Evolutionary conservation across 2,113 vertebrate species (phyloP).

Genomic region (Vulpes lagopus): DNA sequence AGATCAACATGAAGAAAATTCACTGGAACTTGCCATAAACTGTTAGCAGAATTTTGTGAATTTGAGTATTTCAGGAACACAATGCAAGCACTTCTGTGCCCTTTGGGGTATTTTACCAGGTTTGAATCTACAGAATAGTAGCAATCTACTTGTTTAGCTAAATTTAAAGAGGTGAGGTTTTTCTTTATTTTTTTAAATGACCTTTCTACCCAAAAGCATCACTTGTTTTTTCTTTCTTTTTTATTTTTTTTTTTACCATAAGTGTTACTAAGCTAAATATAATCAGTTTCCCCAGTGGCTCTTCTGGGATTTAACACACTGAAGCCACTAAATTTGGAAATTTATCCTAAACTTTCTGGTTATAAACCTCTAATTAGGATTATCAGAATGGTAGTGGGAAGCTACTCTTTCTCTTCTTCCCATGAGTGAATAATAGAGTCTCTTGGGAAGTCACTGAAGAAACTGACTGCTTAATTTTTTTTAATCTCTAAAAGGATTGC

Average conservation of each 20-base stretch:
- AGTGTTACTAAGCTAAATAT: constrained; percentile 41
- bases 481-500: background rate
- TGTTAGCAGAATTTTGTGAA: background rate
- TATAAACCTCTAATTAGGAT: constrained; percentile 54
- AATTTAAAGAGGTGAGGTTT: constrained; percentile 27
- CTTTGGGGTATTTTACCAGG: background rate
- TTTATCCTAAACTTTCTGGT: background rate
- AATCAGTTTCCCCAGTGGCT: background rate
- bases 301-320: constrained; percentile 45
- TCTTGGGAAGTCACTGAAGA: constrained; percentile 36
- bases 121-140: constrained; percentile 33
- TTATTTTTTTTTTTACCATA: background rate
- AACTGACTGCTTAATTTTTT: background rate
- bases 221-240: background rate
- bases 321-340: constrained; percentile 49
- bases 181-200: background rate
- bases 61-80: constrained; percentile 27
- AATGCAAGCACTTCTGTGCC: background rate
- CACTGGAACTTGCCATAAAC: background rate
- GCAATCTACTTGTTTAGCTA: constrained; percentile 1
- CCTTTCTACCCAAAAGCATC: background rate
- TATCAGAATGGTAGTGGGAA: constrained; percentile 30
- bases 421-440: background rate
- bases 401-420: background rate
- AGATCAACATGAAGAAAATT: background rate